These are phyloP conservation scores for Xestoiulus laeticollis DNA, from an alignment of 2,888 invertebrate genomes.

Conservation along the genomic window DNA sequence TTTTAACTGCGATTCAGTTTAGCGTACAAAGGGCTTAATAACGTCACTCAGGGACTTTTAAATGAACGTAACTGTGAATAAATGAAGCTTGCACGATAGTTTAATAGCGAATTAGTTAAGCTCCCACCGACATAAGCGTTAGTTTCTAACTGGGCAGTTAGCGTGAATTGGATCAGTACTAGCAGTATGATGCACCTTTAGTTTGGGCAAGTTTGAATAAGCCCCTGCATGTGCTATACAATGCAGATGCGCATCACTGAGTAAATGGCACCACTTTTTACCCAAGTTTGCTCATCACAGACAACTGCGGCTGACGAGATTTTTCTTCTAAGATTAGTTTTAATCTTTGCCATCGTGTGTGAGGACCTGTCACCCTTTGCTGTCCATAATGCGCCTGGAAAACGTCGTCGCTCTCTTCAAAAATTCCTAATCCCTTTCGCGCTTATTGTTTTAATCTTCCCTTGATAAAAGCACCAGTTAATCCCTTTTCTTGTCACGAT, in stretches of 20 bases:
- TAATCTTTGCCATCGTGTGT: slow-evolving; percentile 34
- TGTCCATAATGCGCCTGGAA: slow-evolving; percentile 5
- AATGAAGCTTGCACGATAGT: neutral
- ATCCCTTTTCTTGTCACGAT: slow-evolving; percentile 23
- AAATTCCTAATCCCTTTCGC: neutral
- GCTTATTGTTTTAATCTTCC: slow-evolving; percentile 36
- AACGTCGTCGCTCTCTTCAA: neutral
- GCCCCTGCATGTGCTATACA: neutral
- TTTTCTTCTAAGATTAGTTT: neutral
- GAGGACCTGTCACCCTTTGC: slow-evolving; percentile 34
- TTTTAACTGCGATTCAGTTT: neutral
- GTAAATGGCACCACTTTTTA: neutral
- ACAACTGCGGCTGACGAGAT: neutral
- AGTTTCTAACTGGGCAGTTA: neutral
- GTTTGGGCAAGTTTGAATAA: neutral
- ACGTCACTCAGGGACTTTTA: neutral
- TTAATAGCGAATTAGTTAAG: neutral
- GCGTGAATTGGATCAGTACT: neutral
- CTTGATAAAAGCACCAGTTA: neutral
- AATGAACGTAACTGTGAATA: neutral
- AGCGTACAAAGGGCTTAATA: neutral
- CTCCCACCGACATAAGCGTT: neutral
- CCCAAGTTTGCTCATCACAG: neutral
- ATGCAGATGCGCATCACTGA: neutral
- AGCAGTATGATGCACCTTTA: neutral